Evolutionary conservation across 2,888 invertebrate species (phyloP).

Genomic region (Carpatolechia fugitivella): DNA sequence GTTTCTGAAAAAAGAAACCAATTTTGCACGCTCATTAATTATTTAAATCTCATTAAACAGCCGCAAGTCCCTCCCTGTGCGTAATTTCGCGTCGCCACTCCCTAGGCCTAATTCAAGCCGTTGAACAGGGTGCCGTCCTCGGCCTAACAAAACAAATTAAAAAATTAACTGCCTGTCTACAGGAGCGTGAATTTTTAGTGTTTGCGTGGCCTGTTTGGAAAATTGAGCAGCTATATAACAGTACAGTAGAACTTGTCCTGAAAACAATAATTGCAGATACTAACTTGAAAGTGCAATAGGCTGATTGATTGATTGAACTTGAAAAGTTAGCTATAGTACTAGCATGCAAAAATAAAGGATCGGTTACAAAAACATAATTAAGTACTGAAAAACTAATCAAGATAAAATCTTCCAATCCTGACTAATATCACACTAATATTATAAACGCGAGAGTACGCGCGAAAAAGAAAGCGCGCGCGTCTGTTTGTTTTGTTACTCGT

Average conservation of each 20-base stretch:
- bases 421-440: too few species aligned
- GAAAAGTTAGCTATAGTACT: too few species aligned
- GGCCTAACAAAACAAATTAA: slow-evolving; percentile 16
- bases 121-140: slow-evolving; percentile 37
- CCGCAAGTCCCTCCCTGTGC: slow-evolving; percentile 64
- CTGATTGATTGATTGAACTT: too few species aligned
- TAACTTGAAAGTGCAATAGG: too few species aligned
- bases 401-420: too few species aligned
- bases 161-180: slow-evolving; percentile 14
- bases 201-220: neutral
- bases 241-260: neutral
- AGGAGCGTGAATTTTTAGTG: slow-evolving; percentile 2
- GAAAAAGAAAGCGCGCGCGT: too few species aligned
- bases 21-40: slow-evolving; percentile 79
- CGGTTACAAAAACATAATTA: too few species aligned
- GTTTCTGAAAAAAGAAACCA: slow-evolving; percentile 72
- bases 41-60: slow-evolving; percentile 79
- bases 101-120: slow-evolving; percentile 54
- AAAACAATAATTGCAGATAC: neutral
- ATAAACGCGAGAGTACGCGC: too few species aligned
- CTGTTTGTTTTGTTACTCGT: too few species aligned
- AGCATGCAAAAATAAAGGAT: too few species aligned
- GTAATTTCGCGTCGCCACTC: slow-evolving; percentile 59
- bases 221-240: neutral
- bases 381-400: too few species aligned